Conservation (phyloP, 2,113 vertebrate species). For the Odontophorus gujanensis region DNA sequence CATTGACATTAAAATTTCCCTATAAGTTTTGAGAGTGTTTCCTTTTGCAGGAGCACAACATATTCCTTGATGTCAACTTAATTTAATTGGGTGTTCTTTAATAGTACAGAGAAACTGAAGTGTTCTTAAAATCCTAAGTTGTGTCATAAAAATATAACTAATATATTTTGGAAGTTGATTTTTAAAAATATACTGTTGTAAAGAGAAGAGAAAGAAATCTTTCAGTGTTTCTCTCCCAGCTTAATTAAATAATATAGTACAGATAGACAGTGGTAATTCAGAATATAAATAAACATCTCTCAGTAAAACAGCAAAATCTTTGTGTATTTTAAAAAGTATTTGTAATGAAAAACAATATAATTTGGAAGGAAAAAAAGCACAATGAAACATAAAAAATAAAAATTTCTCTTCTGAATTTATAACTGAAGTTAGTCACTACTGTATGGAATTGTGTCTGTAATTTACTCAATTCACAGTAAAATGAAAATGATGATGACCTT, state of each 20-base stretch:
- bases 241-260: not conserved
- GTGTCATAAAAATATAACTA: slow-evolving; percentile 49
- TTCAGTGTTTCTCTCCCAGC: not conserved
- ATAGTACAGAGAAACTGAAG: slow-evolving; percentile 45
- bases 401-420: not conserved
- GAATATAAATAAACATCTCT: rapidly evolving
- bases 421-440: not conserved
- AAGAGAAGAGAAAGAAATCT: not conserved
- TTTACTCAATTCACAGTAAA: not conserved
- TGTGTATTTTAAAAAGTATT: not conserved
- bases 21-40: slow-evolving; percentile 65
- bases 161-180: slow-evolving; percentile 9
- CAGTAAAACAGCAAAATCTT: not conserved
- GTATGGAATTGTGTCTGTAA: not conserved
- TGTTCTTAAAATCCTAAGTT: slow-evolving; percentile 57
- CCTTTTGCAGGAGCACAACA: slow-evolving; percentile 72
- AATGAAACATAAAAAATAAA: not conserved
- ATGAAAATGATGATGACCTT: not conserved
- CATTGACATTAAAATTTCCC: slow-evolving; percentile 77
- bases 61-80: slow-evolving; percentile 63
- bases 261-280: not conserved
- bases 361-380: rapidly evolving
- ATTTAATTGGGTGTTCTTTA: slow-evolving; percentile 73
- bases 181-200: slow-evolving; percentile 11
- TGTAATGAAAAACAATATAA: not conserved